phyloP scores from a whole-genome alignment of 2,797 vertebrate genomes.

The Ptychobarbus kaznakovi region DNA sequence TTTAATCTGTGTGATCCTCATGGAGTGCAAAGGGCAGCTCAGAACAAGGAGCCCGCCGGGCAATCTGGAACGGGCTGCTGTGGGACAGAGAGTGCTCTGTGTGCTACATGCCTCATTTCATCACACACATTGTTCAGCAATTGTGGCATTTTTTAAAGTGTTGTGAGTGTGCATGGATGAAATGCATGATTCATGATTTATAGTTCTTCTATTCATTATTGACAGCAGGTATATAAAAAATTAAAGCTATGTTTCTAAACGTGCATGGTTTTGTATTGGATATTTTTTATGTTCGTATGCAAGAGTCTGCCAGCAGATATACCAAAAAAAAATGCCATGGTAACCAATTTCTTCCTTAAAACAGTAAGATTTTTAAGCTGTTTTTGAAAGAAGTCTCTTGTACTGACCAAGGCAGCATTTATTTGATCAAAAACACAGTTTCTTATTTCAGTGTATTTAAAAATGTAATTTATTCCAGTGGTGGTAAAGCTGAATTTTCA shows the following conservation, averaged over 20 bases:
- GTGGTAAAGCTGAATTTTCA: not conserved
- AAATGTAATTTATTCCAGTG: not conserved
- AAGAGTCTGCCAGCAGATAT: not conserved
- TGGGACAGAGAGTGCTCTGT: slow-evolving; percentile 33
- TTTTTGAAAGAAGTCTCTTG: not conserved
- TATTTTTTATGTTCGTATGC: not conserved
- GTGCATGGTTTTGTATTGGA: slow-evolving; percentile 1
- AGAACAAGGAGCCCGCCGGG: slow-evolving; percentile 8
- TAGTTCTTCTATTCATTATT: slow-evolving; percentile 40
- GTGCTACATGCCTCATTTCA: slow-evolving; percentile 31
- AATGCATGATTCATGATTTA: slow-evolving; percentile 49
- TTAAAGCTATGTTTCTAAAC: slow-evolving; percentile 32
- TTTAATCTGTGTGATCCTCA: slow-evolving; percentile 44
- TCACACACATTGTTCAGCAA: slow-evolving; percentile 48
- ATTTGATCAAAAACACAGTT: not conserved
- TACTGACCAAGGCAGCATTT: not conserved
- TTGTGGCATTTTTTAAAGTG: slow-evolving; percentile 15
- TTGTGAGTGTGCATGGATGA: slow-evolving; percentile 21
- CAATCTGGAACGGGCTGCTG: slow-evolving; percentile 30
- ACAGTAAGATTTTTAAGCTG: not conserved
- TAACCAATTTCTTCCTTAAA: not conserved
- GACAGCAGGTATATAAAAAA: slow-evolving; percentile 34
- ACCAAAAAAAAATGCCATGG: not conserved
- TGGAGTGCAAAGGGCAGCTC: slow-evolving; percentile 34
- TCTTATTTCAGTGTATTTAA: not conserved